Percentiles rank a stretch among this genome's conserved stretches.
phyloP scores from a whole-genome alignment of 2,888 invertebrate species.

The Pristionchus japonicus region DNA sequence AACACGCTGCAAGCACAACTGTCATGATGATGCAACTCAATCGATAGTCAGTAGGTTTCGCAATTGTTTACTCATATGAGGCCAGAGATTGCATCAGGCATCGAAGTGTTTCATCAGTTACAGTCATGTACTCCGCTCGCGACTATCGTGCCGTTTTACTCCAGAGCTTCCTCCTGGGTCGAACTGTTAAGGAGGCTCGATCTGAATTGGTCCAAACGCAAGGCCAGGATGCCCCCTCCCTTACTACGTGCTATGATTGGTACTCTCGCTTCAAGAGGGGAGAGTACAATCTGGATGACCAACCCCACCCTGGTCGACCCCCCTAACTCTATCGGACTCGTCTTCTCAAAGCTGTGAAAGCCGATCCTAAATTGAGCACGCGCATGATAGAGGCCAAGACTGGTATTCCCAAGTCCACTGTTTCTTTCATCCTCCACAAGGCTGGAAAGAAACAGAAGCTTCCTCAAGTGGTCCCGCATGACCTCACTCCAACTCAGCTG shows the following conservation, averaged over 20 bases:
- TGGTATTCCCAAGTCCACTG: background rate
- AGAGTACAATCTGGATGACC: background rate
- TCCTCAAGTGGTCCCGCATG: no score
- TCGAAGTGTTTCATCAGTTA: background rate
- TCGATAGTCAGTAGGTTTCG: background rate
- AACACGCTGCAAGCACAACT: no score
- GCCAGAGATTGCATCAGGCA: background rate
- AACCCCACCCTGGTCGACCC: background rate
- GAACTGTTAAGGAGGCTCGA: background rate
- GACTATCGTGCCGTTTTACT: background rate
- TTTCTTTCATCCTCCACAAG: background rate
- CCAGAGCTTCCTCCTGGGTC: background rate
- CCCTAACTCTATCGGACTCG: background rate
- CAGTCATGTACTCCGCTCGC: background rate
- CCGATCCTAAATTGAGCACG: background rate
- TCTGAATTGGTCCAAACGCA: background rate
- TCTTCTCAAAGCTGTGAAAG: background rate
- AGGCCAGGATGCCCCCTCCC: background rate
- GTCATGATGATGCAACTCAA: background rate
- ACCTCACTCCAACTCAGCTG: no score
- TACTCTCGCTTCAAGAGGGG: background rate
- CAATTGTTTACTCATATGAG: background rate
- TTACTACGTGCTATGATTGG: background rate
- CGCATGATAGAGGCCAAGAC: background rate
- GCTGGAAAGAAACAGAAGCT: background rate